These are phyloP conservation scores for Brachyhypopomus gauderio DNA, from an alignment of 2,113 vertebrate genomes.

Conservation along the genomic window DNA sequence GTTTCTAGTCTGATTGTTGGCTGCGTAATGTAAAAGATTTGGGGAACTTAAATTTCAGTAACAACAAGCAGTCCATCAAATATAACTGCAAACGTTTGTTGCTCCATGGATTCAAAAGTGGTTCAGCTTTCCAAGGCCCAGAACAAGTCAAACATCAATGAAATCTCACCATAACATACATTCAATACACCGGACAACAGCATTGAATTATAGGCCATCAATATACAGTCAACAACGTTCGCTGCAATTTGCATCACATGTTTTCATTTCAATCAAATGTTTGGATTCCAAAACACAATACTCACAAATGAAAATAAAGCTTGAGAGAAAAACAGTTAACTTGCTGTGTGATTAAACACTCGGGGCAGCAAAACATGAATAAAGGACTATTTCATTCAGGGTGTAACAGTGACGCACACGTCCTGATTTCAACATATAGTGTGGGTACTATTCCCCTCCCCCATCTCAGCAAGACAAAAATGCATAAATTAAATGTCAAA, in stretches of 20 bases:
- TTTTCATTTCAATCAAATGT: constrained; percentile 36
- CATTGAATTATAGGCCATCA: constrained; percentile 30
- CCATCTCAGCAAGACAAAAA: constrained; percentile 17
- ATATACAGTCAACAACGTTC: constrained; percentile 11
- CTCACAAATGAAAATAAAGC: constrained; percentile 23
- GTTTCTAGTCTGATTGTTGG: not conserved
- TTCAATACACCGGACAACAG: constrained; percentile 18
- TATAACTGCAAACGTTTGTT: not conserved
- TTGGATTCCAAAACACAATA: constrained; percentile 41
- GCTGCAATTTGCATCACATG: constrained; percentile 1
- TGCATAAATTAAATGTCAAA: constrained; percentile 45
- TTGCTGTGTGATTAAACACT: not conserved
- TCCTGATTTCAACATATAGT: not conserved
- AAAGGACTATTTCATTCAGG: constrained; percentile 12
- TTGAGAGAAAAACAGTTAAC: constrained; percentile 23
- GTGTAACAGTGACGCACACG: not conserved
- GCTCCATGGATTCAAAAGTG: constrained; percentile 11
- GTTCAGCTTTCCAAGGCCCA: constrained; percentile 21
- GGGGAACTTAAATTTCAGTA: not conserved
- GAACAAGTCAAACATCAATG: constrained; percentile 8
- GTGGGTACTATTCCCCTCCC: not conserved
- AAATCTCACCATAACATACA: constrained; percentile 23
- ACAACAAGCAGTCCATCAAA: not conserved
- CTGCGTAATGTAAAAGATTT: constrained; percentile 4
- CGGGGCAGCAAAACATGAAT: not conserved